Base-by-base conservation (phyloP, 2,113 vertebrate species). In the Calyptomena viridis region DNA sequence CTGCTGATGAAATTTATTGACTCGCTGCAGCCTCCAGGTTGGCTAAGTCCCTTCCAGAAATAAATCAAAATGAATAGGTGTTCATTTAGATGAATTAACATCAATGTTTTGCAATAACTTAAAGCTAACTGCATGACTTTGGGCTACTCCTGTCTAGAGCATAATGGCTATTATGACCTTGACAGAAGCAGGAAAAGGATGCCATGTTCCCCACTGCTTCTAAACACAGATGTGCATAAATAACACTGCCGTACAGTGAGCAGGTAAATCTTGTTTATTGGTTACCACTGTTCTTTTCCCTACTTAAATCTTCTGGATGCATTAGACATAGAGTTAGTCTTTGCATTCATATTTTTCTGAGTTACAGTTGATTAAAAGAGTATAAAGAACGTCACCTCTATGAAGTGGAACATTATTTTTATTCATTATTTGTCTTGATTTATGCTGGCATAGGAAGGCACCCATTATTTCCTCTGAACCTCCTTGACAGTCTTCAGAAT, bases 1-100 rank as follows among this genome's bases (percentile, higher is more conserved):
- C 62, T 25, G 30, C 78, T 93, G 88, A 93, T 96, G 76, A 93
- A 95, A 97, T 97, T 88, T 96, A 97, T 94, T 97, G 97, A 92
- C 90, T 95, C 75, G 24, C 87, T 88, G 85, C 66, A 92, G 92
- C 89, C 72, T 96, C 88, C 82, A 85, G 63, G 84, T 90, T 95
- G 84, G 86, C 72, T 24, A 90, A 91, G 68, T 68, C 78, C 67
- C 73, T 94, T 87, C 47, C 71, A 92, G 87, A 93, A 87, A 96
- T 89, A 83, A 93, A 95, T 96, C 82, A 94, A 60, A 90, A 85
- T 66, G 84, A 95, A 64, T 83, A 59, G 93, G 82, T 80, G 55
- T 73, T 96, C 63, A 10, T 93, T 94, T 56, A 94, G 94, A 89
- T 86, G 87, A 94, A 95, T 93, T 97, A 95, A 71, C 64, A 81